These are phyloP conservation scores for Hemistola chrysoprasaria DNA, from an alignment of 2,888 invertebrate species.

Conservation along the genomic window DNA sequence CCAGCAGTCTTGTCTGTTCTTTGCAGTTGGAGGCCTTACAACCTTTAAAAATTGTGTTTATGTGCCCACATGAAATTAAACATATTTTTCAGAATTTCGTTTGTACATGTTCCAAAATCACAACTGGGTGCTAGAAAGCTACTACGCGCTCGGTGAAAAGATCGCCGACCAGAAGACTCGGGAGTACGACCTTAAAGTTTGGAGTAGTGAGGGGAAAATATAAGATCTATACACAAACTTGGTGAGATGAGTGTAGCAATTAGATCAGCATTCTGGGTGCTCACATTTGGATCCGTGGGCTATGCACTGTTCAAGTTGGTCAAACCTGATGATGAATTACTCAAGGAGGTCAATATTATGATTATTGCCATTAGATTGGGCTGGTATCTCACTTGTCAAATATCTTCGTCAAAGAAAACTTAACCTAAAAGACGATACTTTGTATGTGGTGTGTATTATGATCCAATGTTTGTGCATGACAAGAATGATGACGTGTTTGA, in stretches of 20 bases:
- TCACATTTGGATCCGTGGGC: conserved; percentile 82
- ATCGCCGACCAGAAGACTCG: conserved; percentile 78
- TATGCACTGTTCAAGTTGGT: conserved; percentile 82
- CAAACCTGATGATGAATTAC: conserved; percentile 79
- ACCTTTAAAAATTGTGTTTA: conserved; percentile 8
- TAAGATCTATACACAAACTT: conserved; percentile 36
- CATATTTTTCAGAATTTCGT: conserved; percentile 84
- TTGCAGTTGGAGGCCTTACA: too few species aligned
- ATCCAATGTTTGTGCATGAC: too few species aligned
- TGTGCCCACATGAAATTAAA: too few species aligned
- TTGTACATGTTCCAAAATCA: conserved; percentile 85
- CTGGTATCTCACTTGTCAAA: too few species aligned
- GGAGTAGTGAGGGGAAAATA: conserved; percentile 79
- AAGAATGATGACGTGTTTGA: too few species aligned
- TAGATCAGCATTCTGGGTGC: conserved; percentile 81
- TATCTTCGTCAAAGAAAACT: too few species aligned
- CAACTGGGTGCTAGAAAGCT: conserved; percentile 85
- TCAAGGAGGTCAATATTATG: conserved; percentile 74
- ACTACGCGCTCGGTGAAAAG: conserved; percentile 86
- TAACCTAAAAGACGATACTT: too few species aligned
- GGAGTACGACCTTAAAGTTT: conserved; percentile 79
- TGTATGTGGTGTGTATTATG: too few species aligned
- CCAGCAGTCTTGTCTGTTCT: too few species aligned
- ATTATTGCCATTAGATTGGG: conserved; percentile 10
- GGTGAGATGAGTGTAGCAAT: conserved; percentile 76